phyloP scores from a whole-genome alignment of 1,140 invertebrate species.

The Arctopsyche grandis region DNA sequence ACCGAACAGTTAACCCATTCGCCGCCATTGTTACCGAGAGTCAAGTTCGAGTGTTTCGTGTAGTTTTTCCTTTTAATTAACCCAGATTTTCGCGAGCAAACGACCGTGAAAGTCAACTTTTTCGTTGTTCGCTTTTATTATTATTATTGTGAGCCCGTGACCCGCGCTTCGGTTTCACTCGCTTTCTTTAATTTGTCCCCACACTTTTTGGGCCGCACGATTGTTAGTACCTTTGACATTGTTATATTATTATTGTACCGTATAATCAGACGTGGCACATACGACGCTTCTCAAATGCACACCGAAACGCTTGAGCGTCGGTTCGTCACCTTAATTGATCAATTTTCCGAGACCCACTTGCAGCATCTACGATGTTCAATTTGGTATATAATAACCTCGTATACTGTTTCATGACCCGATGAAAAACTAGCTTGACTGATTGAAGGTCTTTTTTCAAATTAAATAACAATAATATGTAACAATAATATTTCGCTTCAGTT shows the following conservation, averaged over 20 bases:
- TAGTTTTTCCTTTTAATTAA: background rate
- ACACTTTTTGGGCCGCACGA: background rate
- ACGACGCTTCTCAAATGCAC: background rate
- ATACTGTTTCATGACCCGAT: too few relatives aligned
- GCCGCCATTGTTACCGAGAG: background rate
- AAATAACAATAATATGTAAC: too few relatives aligned
- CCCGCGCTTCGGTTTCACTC: slow-evolving; percentile 14
- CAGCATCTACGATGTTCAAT: too few relatives aligned
- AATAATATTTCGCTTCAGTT: too few relatives aligned
- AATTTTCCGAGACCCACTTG: slow-evolving; percentile 16
- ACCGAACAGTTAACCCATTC: background rate
- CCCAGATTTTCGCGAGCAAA: slow-evolving; percentile 8
- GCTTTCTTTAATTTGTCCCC: background rate
- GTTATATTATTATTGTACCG: too few relatives aligned
- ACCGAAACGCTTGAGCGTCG: background rate
- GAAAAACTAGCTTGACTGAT: too few relatives aligned
- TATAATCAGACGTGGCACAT: too few relatives aligned
- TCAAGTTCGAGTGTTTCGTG: background rate
- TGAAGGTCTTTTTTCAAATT: too few relatives aligned
- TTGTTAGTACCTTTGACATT: background rate
- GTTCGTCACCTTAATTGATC: background rate
- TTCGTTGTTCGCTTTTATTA: slow-evolving; percentile 10
- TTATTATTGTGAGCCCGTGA: background rate
- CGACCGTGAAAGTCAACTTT: background rate
- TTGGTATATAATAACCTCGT: too few relatives aligned